A percentile compares a stretch with the other conserved stretches of the same genome.
Evolutionary conservation across 2,888 invertebrate species (phyloP).

Genomic region (Drosophila merina): DNA sequence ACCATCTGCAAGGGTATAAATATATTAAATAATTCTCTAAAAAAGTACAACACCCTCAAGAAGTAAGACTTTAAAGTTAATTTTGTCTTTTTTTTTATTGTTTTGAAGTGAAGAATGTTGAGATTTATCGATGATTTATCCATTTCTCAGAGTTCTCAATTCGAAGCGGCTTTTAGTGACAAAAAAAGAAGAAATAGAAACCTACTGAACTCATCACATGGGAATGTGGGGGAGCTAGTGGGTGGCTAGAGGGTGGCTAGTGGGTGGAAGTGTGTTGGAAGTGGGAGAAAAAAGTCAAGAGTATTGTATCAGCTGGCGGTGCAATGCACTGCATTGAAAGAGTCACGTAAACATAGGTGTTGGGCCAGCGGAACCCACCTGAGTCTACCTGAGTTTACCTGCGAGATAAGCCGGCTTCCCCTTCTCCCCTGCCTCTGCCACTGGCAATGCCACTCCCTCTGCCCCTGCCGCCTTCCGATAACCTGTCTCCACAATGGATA

Average conservation of each 20-base stretch:
- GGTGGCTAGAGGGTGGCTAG: no score
- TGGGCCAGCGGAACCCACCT: constrained; percentile 10
- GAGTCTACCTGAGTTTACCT: not conserved
- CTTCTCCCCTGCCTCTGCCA: no score
- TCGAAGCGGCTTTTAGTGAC: not conserved
- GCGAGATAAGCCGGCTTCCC: not conserved
- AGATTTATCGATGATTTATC: not conserved
- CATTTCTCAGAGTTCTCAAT: not conserved
- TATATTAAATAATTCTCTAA: no score
- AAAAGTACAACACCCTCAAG: no score
- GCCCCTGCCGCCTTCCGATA: not conserved
- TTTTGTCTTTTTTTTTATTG: no score
- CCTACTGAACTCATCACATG: not conserved
- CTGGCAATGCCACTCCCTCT: not conserved
- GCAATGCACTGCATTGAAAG: constrained; percentile 28
- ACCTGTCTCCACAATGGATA: not conserved
- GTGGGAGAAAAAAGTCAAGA: no score
- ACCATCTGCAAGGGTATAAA: no score
- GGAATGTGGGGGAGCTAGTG: not conserved
- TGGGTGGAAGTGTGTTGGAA: no score
- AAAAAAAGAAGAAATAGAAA: not conserved
- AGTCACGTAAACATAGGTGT: constrained; percentile 10
- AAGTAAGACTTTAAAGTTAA: no score
- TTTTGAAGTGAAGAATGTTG: no score
- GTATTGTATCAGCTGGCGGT: constrained; percentile 25